These are phyloP conservation scores for Rosalia funebris DNA, from an alignment of 2,888 invertebrate genomes.

Conservation along the genomic window DNA sequence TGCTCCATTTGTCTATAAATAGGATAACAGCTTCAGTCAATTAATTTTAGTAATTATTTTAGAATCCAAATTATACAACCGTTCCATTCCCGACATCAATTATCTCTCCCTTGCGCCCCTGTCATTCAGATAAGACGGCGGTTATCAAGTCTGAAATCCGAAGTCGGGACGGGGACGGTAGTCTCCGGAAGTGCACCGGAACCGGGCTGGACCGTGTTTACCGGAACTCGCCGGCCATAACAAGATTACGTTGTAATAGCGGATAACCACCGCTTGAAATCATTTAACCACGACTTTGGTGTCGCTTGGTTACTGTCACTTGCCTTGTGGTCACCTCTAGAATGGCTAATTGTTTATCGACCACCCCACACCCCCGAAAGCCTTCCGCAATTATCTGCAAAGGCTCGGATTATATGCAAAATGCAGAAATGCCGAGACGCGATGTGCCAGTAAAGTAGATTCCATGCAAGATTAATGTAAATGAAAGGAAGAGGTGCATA, in stretches of 20 bases:
- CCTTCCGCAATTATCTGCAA: conserved; percentile 28
- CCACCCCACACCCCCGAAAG: conserved; percentile 34
- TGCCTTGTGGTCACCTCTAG: conserved; percentile 50
- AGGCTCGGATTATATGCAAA: conserved; percentile 18
- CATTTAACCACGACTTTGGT: conserved; percentile 58
- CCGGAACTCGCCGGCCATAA: conserved; percentile 57
- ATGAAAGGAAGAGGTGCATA: too few relatives aligned
- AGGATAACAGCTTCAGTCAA: too few relatives aligned
- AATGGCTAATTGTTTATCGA: conserved; percentile 51
- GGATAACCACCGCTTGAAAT: conserved; percentile 59
- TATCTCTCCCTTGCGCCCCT: too few relatives aligned
- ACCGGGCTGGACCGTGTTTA: conserved; percentile 52
- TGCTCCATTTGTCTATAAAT: too few relatives aligned
- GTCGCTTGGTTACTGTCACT: conserved; percentile 53
- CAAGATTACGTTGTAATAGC: conserved; percentile 61
- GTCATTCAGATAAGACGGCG: too few relatives aligned
- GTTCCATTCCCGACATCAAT: too few relatives aligned
- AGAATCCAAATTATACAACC: too few relatives aligned
- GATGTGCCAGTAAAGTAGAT: not conserved
- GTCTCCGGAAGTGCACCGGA: conserved; percentile 50
- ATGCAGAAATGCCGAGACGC: not conserved
- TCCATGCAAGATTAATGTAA: too few relatives aligned
- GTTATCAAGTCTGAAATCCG: conserved; percentile 7
- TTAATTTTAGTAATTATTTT: too few relatives aligned
- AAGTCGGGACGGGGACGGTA: conserved; percentile 5